Base-by-base conservation (phyloP, 2,797 vertebrate species). In the Chelon auratus region DNA sequence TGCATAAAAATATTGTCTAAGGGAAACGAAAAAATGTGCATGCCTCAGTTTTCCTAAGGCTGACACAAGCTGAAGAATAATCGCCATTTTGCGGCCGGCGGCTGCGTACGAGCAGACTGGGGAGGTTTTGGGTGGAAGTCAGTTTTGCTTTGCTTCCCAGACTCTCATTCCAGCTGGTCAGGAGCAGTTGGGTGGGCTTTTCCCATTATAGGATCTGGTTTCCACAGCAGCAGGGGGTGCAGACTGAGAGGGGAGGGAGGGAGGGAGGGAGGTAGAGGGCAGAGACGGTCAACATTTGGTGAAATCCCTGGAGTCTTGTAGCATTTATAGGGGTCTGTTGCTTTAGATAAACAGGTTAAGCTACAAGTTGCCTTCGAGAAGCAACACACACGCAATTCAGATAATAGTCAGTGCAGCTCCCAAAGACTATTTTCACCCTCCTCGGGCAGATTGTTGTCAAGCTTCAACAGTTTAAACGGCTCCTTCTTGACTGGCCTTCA, bases 171-270 rank as follows among this genome's bases (percentile, higher is more conserved):
- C 84, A 88, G 87, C 84, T 83, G 81, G 89, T 87, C 91, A 87
- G 84, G 84, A 83, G 90, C 87, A 89, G 84, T 87, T 91, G 91
- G 92, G 90, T 92, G 89, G 90, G 90, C 90, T 89, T 80, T 77
- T 81, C 79, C 85, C 88, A 80, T 91, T 86, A 84, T 80, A 77
- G 78, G 88, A 90, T 93, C 90, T 84, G 64, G 88, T 94, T 93
- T 92, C 91, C 83, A 87, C 77, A 72, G 79, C 84, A 87, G 88
- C 84, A 82, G 77, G 86, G 71, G 90, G 85, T 75, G 73, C 75
- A 58, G 82, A 82, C 68, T 62, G 55, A 72, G 64, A 80, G 69
- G 63, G 7, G 13, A 15, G 39, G 15, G 33, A 62, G 57, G 15
- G 33, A 62, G 57, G 18, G 55, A 13, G 48, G 33, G 56, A 4